Evolutionary conservation across 2,888 invertebrate genomes (phyloP), one percentile per base, ranked within the genome.

Genomic region (Drosophila emarginata): DNA sequence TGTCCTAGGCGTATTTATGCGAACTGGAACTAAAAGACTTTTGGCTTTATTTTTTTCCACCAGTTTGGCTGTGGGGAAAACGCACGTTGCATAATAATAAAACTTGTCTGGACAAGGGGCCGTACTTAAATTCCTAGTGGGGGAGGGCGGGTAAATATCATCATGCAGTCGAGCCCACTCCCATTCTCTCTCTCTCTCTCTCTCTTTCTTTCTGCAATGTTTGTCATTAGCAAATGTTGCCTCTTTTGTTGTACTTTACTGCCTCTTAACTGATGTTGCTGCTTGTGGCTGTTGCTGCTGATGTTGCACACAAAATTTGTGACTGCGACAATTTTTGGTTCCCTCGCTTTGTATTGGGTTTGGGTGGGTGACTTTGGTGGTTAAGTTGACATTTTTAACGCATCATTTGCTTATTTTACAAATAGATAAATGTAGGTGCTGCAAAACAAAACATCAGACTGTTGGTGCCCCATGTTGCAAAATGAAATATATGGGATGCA

Each of bases 211-310:
- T 53, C 53, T 61, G 57, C 77, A 71, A 73, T 85, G 88, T 87
- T 87, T 87, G 88, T 89, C 85, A 89, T 86, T 84, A 84, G 82
- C 89, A 84, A 84, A 84, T 84, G 84, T 87, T 84, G 85, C 89
- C 89, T 74, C 83, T 87, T 83, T 66, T 37, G 59, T 67, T 56
- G 72, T 81, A 84, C 77, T 84, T 88, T 84, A 84, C 87, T 74
- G 72, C 54, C 64, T 56, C 57, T 52, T 56, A 54, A 54, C 18
- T 18, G 32, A 32, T 18, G 54, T 56, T 66, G 51, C 51, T 66
- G 61, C 56, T 72, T 72, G 66, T 40, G 32, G 32, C 71, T 67
- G 37, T n/a, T 32, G 32, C 9, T 32, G 66, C 70, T 66, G 53
- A 69, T 77, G 58, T 65, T 67, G 71, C 86, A 74, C 82, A 71